Evolutionary conservation across 2,888 invertebrate genomes (phyloP).

Genomic region (Tenthredo livida): DNA sequence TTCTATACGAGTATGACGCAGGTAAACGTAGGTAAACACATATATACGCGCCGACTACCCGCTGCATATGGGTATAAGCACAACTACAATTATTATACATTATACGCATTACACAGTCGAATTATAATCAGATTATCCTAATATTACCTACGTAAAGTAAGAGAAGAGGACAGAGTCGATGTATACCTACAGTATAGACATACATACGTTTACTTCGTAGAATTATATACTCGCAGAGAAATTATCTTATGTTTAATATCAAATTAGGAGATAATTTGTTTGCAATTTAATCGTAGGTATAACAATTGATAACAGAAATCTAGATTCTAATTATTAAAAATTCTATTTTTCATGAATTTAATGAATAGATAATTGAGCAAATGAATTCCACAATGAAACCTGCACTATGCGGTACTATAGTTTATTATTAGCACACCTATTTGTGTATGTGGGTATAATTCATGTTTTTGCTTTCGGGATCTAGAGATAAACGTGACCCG

Average conservation of each 20-base stretch:
- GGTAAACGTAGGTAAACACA: background rate
- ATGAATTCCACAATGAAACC: background rate
- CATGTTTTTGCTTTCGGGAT: background rate
- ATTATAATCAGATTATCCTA: conserved; percentile 45
- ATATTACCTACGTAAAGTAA: background rate
- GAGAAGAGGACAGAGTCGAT: background rate
- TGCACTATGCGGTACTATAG: no score
- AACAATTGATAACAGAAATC: no score
- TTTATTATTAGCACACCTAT: background rate
- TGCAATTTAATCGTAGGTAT: no score
- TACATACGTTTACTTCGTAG: background rate
- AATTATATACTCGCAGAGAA: background rate
- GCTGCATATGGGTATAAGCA: background rate
- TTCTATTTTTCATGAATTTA: background rate
- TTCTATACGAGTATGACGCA: background rate
- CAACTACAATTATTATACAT: conserved; percentile 32
- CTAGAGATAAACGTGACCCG: conserved; percentile 9
- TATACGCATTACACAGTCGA: background rate
- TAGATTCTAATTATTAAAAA: background rate
- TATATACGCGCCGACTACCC: background rate
- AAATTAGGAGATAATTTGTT: no score
- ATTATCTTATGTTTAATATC: background rate
- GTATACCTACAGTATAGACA: background rate
- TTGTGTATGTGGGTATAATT: background rate
- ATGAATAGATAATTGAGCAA: background rate